Evolutionary conservation across 2,113 vertebrate genomes (phyloP).

Genomic region (Otus sunia): DNA sequence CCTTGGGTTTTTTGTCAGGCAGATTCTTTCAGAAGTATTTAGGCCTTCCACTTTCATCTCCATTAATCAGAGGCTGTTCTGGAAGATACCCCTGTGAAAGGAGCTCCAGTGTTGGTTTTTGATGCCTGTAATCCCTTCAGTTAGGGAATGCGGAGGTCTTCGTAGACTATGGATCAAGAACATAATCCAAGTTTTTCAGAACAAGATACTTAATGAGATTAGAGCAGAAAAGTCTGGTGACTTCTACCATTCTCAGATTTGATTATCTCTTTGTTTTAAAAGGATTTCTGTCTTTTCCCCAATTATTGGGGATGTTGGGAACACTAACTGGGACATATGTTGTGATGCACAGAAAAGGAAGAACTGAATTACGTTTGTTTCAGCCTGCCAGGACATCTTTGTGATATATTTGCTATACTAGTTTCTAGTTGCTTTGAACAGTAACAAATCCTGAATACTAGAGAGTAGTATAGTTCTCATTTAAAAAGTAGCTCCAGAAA

Average conservation of each 20-base stretch:
- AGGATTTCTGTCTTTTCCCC: neutral
- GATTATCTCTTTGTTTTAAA: neutral
- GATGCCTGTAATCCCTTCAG: neutral
- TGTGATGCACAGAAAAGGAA: neutral
- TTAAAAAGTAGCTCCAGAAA: neutral
- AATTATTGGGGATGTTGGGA: neutral
- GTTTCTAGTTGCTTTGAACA: neutral
- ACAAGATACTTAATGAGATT: neutral
- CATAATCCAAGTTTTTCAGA: neutral
- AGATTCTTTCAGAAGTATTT: neutral
- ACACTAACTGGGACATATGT: fast-evolving
- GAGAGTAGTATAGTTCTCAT: neutral
- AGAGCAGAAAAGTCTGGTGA: neutral
- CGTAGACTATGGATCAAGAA: neutral
- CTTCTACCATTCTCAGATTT: neutral
- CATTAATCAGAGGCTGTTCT: neutral
- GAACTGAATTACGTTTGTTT: neutral
- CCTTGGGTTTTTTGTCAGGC: neutral
- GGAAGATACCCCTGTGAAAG: neutral
- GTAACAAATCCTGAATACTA: neutral
- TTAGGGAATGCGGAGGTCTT: neutral
- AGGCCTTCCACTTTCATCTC: neutral
- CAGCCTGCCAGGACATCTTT: neutral
- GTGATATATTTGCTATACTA: neutral
- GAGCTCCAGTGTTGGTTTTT: neutral